A percentile compares a stretch with the other conserved stretches of the same genome.
phyloP scores from a whole-genome alignment of 2,888 invertebrate species.

The Podotricha telesiphe region DNA sequence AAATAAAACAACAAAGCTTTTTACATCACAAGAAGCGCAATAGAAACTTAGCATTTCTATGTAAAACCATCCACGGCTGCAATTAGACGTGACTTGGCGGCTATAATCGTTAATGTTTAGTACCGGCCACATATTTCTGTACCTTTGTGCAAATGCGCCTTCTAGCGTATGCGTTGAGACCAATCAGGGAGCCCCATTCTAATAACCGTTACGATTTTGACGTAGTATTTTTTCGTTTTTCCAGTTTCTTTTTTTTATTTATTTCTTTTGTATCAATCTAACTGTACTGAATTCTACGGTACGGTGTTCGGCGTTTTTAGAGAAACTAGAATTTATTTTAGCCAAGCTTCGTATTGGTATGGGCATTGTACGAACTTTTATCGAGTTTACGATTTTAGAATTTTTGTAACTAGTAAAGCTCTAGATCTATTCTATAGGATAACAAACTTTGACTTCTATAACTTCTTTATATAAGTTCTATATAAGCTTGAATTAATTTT shows the following conservation, averaged over 20 bases:
- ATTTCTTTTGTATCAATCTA: slow-evolving; percentile 21
- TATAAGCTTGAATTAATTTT: no score
- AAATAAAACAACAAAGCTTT: not conserved
- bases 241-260: not conserved
- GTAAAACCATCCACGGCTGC: slow-evolving; percentile 61
- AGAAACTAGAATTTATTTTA: not conserved
- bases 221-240: slow-evolving; percentile 31
- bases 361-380: not conserved
- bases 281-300: slow-evolving; percentile 2
- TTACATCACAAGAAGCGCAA: not conserved
- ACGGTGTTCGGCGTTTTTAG: no score
- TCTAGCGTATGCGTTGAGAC: slow-evolving; percentile 45
- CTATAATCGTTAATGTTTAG: slow-evolving; percentile 83
- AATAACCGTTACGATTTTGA: slow-evolving; percentile 48
- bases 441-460: no score
- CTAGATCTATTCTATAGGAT: not conserved
- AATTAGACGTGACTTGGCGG: slow-evolving; percentile 82
- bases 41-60: slow-evolving; percentile 48
- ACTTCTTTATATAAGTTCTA: no score
- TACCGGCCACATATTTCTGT: slow-evolving; percentile 80
- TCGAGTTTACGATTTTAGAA: not conserved
- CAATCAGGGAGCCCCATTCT: slow-evolving; percentile 51
- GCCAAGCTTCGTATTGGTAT: no score
- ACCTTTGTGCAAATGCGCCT: slow-evolving; percentile 78
- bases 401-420: no score